A percentile compares a stretch with the other conserved stretches of the same genome.
Conservation (phyloP, 2,888 invertebrate genomes). For the Noctua janthina region DNA sequence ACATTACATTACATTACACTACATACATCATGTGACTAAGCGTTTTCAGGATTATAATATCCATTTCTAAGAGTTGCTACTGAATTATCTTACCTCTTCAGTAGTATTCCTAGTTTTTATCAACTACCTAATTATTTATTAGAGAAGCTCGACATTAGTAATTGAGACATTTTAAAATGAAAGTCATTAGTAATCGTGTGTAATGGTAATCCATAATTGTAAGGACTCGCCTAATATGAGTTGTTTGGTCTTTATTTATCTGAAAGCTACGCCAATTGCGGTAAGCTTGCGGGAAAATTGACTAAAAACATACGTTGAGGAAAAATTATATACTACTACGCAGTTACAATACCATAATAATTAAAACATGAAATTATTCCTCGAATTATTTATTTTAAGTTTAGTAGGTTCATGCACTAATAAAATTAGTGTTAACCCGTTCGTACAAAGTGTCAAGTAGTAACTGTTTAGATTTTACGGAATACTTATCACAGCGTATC, state of each 20-base stretch:
- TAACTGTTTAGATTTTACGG: slow-evolving; percentile 53
- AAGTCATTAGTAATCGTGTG: background rate
- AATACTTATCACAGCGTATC: slow-evolving; percentile 53
- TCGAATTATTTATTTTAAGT: background rate
- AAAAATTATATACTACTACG: background rate
- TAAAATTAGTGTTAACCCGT: slow-evolving; percentile 10
- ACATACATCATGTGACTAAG: background rate
- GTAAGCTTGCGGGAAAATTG: slow-evolving; percentile 5
- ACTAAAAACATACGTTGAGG: background rate
- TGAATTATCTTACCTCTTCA: background rate
- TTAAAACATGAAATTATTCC: background rate
- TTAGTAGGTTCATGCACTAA: background rate
- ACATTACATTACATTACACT: slow-evolving; percentile 6
- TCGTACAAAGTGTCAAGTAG: slow-evolving; percentile 8
- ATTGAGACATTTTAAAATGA: background rate
- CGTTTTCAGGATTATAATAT: background rate
- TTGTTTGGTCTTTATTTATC: background rate
- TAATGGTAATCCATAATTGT: background rate
- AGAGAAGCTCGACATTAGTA: background rate
- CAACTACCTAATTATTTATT: background rate
- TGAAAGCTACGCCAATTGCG: background rate
- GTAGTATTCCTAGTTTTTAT: background rate
- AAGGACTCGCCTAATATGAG: background rate
- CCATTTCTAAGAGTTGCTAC: background rate
- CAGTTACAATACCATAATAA: background rate